Base-by-base conservation (phyloP, 2,113 vertebrate species). In the Poecilia latipinna region DNA sequence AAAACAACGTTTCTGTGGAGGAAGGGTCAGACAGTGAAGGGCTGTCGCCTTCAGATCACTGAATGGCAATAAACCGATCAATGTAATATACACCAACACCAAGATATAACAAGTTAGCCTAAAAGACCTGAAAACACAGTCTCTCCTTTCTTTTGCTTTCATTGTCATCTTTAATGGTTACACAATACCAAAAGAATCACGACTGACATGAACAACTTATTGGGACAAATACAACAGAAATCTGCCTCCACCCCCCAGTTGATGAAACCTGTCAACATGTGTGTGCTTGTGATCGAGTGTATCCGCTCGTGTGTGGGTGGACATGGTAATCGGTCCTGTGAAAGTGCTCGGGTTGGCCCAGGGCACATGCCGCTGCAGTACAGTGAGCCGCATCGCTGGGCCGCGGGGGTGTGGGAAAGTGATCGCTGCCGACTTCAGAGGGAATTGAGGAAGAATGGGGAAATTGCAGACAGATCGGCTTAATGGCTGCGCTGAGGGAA, bases 361-460 rank as follows among this genome's bases (percentile, higher is more conserved):
- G 84, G 78, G 83, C 83, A 80, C 86, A 66, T 22, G 51, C 67
- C 60, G 77, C 71, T 79, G 63, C 77, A 74, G 77, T 86, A 86
- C 85, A 86, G 83, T 72, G 70, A 44, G 72, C 39, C 65, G 68
- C 42, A n/a, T 48, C 1, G 48, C 80, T 31, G 75, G 77, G 75
- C 82, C 89, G 83, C 86, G 90, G 86, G 91, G 90, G 91, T 93
- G 92, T 93, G 88, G 88, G 89, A 93, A 92, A 87, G 65, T 57
- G 44, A 90, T 90, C 84, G 77, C 77, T 79, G 78, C 72, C 71
- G 86, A 88, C 87, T 88, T 89, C 82, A 87, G 89, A 85, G 84
- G 74, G 79, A 85, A 71, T 79, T 13, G 83, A 75, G 75, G 85
- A 90, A 91, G 90, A 90, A 89, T 84, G 88, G 90, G 91, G 87